phyloP scores from a whole-genome alignment of 35 echinoderm and acorn worm species.

The Amphiura filiformis region DNA sequence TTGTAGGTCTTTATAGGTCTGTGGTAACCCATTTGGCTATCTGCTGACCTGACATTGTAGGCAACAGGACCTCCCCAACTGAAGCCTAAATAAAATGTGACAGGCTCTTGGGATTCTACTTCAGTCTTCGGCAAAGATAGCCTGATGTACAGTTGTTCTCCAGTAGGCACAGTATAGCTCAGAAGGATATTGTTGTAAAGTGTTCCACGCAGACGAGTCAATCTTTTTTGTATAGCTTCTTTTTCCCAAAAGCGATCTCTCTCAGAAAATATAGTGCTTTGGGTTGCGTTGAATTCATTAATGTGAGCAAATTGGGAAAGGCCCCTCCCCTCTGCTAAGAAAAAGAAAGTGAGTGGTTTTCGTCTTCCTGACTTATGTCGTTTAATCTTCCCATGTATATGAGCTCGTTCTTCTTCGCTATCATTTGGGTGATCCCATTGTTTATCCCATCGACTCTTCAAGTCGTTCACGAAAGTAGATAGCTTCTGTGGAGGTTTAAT shows the following conservation, averaged over 20 bases:
- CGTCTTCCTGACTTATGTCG: background rate
- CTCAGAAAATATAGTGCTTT: background rate
- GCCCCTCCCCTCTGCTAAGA: slow-evolving; percentile 13
- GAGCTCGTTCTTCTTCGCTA: background rate
- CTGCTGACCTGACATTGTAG: slow-evolving; percentile 45
- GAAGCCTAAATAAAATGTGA: slow-evolving; percentile 62
- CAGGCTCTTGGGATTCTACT: slow-evolving; percentile 33
- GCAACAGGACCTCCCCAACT: slow-evolving; percentile 57
- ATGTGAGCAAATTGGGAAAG: slow-evolving; percentile 16
- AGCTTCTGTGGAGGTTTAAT: background rate
- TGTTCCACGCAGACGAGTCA: background rate
- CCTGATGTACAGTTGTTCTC: slow-evolving; percentile 8
- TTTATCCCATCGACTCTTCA: background rate
- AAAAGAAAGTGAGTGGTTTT: slow-evolving; percentile 26
- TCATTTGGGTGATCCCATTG: background rate
- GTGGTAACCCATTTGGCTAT: background rate
- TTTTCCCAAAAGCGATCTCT: slow-evolving; percentile 6
- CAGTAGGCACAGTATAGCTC: background rate
- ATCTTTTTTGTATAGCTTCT: background rate
- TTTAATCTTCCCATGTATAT: background rate
- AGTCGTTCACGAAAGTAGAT: background rate
- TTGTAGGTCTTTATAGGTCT: background rate
- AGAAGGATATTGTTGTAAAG: background rate
- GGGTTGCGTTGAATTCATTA: background rate
- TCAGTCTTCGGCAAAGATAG: slow-evolving; percentile 12